Base-by-base conservation (phyloP, 2,113 vertebrate species). In the Otus sunia region DNA sequence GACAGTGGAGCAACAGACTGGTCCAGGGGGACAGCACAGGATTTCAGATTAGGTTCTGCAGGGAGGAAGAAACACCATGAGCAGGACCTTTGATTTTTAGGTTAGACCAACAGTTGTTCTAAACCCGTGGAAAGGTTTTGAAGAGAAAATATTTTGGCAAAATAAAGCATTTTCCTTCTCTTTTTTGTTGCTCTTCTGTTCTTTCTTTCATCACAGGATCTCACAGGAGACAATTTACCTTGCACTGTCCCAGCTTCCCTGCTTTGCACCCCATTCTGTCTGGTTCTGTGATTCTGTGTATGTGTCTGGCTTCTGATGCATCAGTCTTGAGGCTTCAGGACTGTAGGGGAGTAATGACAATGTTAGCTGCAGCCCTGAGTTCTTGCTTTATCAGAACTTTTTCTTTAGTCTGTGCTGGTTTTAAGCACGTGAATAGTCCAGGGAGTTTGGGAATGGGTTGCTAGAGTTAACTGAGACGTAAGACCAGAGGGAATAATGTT, bases 401-500 rank as follows among this genome's bases (percentile, higher is more conserved):
- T 87, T 75, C 67, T 90, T 85, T 47, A 94, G 29, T 74, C 15
- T 93, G 66, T 80, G 71, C 67, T 74, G 53, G 32, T 53, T 78
- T 96, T 75, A 79, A 92, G 87, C 69, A n/a, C 19, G 4, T 59
- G 41, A 41, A 18, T 34, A 87, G 80, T 36, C 29, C 17, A 37
- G 68, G 76, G 63, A 93, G n/a, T 94, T 96, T 96, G 85, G 81
- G 74, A 92, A 86, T 72, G 43, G 60, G 90, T 97, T 97, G 95
- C 93, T 91, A 90, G 49, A 50, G 63, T 90, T 90, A 94, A 97
- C 95, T 2, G 3, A 76, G 69, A 95, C 0, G 3, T 83, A 75
- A 88, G 56, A 73, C 83, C 47, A 73, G 67, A 72, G 96, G 93
- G 93, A 97, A 96, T 95, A 91, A 86, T 56, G 63, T 90, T 97